Evolutionary conservation across 2,113 vertebrate species (phyloP).

Genomic region (Caranx ignobilis): DNA sequence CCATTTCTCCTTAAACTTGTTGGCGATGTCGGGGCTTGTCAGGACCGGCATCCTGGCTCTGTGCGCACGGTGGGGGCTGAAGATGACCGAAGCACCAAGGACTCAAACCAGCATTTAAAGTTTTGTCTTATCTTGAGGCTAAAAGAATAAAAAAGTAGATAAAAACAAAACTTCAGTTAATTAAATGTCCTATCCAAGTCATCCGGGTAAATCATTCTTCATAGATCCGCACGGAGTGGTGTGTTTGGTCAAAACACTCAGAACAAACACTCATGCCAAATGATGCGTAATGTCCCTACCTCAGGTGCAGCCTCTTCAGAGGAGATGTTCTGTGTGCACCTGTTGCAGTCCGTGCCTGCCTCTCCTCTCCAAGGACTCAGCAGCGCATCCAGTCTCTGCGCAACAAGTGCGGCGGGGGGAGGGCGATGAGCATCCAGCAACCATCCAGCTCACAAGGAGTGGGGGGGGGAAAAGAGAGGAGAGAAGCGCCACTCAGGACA

Average conservation of each 20-base stretch:
- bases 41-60: conserved; percentile 84
- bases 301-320: conserved; percentile 20
- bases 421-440: conserved; percentile 47
- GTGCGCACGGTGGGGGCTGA: conserved; percentile 46
- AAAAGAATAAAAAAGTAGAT: not conserved
- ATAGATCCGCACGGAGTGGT: not conserved
- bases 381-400: conserved; percentile 66
- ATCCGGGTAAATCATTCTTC: not conserved
- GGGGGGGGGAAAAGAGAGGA: not conserved
- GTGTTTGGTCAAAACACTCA: not conserved
- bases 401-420: conserved; percentile 78
- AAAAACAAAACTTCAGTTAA: conserved; percentile 2
- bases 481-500: conserved; percentile 24
- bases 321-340: conserved; percentile 71
- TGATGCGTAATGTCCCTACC: conserved; percentile 46
- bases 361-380: conserved; percentile 69
- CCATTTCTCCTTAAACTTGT: conserved; percentile 84
- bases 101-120: conserved; percentile 73
- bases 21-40: conserved; percentile 81
- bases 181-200: not conserved
- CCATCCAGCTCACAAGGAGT: conserved; percentile 16
- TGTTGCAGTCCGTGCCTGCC: conserved; percentile 72
- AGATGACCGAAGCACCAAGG: conserved; percentile 12
- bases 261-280: not conserved
- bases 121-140: conserved; percentile 22